phyloP scores from a whole-genome alignment of 2,113 vertebrate species.

The Malurus alboscapulatus region DNA sequence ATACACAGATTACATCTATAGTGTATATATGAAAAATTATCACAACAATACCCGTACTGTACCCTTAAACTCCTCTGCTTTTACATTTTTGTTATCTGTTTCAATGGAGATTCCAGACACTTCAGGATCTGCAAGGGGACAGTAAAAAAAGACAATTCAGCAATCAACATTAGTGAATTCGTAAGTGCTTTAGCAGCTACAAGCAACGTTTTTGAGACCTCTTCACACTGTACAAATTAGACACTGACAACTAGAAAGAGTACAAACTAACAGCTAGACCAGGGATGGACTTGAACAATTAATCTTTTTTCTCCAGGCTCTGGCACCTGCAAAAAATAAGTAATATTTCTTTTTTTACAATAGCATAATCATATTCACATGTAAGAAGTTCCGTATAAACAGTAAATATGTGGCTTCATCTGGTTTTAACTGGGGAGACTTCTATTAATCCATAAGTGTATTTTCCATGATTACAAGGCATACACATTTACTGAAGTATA shows the following conservation, averaged over 20 bases:
- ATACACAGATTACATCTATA: background rate
- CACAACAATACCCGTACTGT: constrained; percentile 21
- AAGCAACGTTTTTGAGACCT: background rate
- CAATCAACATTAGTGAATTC: background rate
- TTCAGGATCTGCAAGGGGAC: constrained; percentile 67
- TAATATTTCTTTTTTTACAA: background rate
- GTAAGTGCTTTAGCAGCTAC: background rate
- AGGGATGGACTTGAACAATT: background rate
- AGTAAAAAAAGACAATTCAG: constrained; percentile 40
- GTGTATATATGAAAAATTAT: background rate
- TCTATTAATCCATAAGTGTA: background rate
- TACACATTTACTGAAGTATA: background rate
- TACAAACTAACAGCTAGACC: background rate
- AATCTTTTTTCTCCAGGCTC: background rate
- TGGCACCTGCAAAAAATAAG: background rate
- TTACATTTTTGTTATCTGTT: constrained; percentile 67
- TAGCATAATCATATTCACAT: background rate
- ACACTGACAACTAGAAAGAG: background rate
- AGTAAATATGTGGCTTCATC: background rate
- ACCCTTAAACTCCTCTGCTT: constrained; percentile 78
- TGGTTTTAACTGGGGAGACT: background rate
- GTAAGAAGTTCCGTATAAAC: background rate
- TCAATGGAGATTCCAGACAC: constrained; percentile 66
- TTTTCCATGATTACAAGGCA: background rate
- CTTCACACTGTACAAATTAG: background rate